phyloP scores from a whole-genome alignment of 2,888 invertebrate species.

The Stictocephala bisonia region DNA sequence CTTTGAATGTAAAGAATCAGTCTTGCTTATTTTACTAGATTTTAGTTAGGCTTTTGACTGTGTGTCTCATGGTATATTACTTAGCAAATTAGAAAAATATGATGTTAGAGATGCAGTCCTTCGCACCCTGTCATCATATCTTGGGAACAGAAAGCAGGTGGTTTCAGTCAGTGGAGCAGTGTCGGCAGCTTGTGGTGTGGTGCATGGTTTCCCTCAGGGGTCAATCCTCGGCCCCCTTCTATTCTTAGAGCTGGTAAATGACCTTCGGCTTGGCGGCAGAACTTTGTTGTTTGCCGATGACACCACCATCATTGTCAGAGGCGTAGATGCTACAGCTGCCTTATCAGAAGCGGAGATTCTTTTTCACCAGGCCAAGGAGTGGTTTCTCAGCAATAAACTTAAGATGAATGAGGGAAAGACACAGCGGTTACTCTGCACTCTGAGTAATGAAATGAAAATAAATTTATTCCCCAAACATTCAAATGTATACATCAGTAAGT shows the following conservation, averaged over 20 bases:
- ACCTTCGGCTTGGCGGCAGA: background rate
- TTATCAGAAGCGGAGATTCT: background rate
- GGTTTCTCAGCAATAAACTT: background rate
- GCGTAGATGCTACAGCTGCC: background rate
- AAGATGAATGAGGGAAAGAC: background rate
- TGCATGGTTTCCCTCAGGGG: background rate
- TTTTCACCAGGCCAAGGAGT: background rate
- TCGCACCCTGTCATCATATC: background rate
- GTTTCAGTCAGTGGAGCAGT: background rate
- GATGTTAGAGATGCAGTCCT: background rate
- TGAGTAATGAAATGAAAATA: background rate
- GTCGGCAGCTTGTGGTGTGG: background rate
- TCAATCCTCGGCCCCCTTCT: background rate
- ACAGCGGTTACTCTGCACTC: background rate
- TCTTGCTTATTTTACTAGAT: background rate
- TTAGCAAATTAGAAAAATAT: background rate
- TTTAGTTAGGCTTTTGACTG: conserved; percentile 13
- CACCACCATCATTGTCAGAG: background rate
- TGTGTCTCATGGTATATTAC: background rate
- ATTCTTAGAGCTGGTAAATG: background rate
- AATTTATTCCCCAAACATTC: background rate
- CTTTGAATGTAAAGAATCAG: background rate
- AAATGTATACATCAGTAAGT: background rate
- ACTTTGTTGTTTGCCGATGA: background rate
- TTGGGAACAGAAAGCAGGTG: background rate